Percentiles rank a stretch among this genome's conserved stretches.
These are phyloP conservation scores for Columba guinea DNA, from an alignment of 2,797 vertebrate species.

Conservation along the genomic window DNA sequence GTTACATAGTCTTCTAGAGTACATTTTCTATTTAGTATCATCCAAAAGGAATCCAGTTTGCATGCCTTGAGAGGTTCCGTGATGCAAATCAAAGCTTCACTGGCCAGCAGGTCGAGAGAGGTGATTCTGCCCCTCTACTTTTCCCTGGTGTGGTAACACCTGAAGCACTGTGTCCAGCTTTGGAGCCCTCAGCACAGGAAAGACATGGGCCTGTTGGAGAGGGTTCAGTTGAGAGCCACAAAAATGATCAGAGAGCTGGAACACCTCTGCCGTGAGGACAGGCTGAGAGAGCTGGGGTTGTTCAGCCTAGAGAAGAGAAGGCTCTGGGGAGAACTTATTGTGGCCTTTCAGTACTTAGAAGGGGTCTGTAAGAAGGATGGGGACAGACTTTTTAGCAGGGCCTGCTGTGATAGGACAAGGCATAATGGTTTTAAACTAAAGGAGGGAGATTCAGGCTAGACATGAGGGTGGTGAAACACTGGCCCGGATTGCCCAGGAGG, in stretches of 20 bases:
- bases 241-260: fast-evolving
- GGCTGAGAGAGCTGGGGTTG: neutral
- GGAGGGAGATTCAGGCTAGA: neutral
- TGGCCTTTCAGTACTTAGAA: neutral
- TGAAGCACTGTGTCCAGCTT: neutral
- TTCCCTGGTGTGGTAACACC: neutral
- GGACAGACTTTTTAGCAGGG: neutral
- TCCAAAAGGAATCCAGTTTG: neutral
- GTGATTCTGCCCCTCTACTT: neutral
- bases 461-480: neutral
- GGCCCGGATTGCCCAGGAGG: neutral
- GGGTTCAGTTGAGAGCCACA: neutral
- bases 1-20: neutral
- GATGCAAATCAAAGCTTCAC: neutral
- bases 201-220: neutral
- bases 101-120: fast-evolving
- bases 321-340: neutral
- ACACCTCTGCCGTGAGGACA: neutral
- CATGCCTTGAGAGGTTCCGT: neutral
- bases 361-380: neutral
- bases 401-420: neutral
- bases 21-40: neutral
- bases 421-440: neutral
- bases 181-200: fast-evolving
- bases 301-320: neutral